Percentiles rank a stretch among this genome's conserved stretches.
These are phyloP conservation scores for Agonopterix subpropinquella DNA, from an alignment of 2,888 invertebrate species.

Conservation along the genomic window DNA sequence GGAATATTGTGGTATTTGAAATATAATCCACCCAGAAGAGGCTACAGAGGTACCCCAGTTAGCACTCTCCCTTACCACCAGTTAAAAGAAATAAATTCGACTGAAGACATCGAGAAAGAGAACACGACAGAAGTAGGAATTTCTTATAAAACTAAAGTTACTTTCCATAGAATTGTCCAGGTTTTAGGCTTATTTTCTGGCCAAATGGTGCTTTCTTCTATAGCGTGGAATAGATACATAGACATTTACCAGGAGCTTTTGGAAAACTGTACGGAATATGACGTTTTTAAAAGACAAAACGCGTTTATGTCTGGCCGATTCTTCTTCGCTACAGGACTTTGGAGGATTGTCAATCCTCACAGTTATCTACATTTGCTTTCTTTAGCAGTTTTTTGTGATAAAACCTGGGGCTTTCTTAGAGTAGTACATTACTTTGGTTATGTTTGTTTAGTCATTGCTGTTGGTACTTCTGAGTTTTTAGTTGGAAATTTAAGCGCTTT, in stretches of 20 bases:
- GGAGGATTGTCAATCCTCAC: slow-evolving; percentile 88
- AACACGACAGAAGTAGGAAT: slow-evolving; percentile 66
- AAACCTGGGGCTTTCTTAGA: slow-evolving; percentile 85
- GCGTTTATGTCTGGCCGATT: slow-evolving; percentile 84
- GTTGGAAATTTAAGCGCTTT: slow-evolving; percentile 40
- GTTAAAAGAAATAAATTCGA: slow-evolving; percentile 56
- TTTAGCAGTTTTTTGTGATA: slow-evolving; percentile 87
- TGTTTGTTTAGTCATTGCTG: slow-evolving; percentile 78
- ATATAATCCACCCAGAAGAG: slow-evolving; percentile 83
- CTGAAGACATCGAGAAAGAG: slow-evolving; percentile 64
- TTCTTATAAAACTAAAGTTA: slow-evolving; percentile 80
- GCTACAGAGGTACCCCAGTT: slow-evolving; percentile 79
- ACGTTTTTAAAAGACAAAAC: slow-evolving; percentile 66
- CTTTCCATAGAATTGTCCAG: slow-evolving; percentile 79
- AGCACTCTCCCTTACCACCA: slow-evolving; percentile 73
- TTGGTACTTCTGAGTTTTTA: slow-evolving; percentile 84
- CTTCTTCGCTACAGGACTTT: slow-evolving; percentile 82
- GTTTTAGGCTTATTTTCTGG: slow-evolving; percentile 80
- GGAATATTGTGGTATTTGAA: slow-evolving; percentile 82
- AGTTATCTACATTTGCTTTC: slow-evolving; percentile 84
- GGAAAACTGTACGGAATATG: slow-evolving; percentile 76
- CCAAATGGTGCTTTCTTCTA: slow-evolving; percentile 83
- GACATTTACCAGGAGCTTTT: slow-evolving; percentile 85
- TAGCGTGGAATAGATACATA: slow-evolving; percentile 91
- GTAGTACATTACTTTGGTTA: slow-evolving; percentile 83